These are phyloP conservation scores for Epirrhoe alternata DNA, from an alignment of 2,888 invertebrate species.

Conservation along the genomic window DNA sequence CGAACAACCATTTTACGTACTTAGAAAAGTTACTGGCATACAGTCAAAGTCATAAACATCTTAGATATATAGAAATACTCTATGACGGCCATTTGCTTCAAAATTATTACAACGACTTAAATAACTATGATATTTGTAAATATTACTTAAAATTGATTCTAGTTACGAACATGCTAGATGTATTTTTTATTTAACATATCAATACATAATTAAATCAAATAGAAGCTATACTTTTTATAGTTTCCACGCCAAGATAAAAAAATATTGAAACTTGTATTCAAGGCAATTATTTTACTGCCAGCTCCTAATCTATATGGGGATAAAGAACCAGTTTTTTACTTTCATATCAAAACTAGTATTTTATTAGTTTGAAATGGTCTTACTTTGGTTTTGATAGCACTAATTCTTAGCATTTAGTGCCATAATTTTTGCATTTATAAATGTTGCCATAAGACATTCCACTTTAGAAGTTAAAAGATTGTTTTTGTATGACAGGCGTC, in stretches of 20 bases:
- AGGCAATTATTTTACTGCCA: neutral
- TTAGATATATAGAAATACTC: slow-evolving; percentile 1
- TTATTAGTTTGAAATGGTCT: neutral
- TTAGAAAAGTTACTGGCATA: slow-evolving; percentile 5
- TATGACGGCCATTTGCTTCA: slow-evolving; percentile 10
- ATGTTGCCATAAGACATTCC: slow-evolving; percentile 26
- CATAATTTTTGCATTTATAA: slow-evolving; percentile 29
- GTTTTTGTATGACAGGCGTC: neutral
- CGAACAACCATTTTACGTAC: slow-evolving; percentile 16
- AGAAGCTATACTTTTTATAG: neutral
- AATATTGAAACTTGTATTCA: neutral
- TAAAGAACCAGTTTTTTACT: neutral
- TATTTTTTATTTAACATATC: neutral
- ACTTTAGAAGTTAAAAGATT: neutral
- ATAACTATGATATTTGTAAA: slow-evolving; percentile 29
- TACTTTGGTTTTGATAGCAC: neutral
- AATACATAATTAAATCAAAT: neutral
- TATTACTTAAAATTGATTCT: slow-evolving; percentile 17
- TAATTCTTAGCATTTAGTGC: slow-evolving; percentile 10
- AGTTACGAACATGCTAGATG: slow-evolving; percentile 9
- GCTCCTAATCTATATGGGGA: neutral
- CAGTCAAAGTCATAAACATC: slow-evolving; percentile 21
- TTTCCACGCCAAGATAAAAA: neutral
- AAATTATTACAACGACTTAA: slow-evolving; percentile 40
- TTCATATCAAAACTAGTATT: neutral